Percentiles rank a stretch among this genome's conserved stretches.
phyloP scores from a whole-genome alignment of 2,888 invertebrate species.

The Cheilosia variabilis region DNA sequence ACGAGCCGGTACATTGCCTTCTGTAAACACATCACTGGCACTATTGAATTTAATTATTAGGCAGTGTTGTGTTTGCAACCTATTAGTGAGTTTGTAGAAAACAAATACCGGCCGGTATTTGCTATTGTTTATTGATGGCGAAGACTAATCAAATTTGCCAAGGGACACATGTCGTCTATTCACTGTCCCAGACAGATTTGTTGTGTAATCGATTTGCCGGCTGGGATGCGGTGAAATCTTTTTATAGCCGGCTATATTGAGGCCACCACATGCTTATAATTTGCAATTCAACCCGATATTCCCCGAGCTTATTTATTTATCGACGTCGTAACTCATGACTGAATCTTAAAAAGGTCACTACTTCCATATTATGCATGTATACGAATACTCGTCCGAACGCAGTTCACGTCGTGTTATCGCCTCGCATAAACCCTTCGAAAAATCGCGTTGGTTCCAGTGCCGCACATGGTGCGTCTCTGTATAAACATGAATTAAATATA shows the following conservation, averaged over 20 bases:
- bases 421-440: constrained; percentile 8
- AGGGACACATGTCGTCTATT: neutral
- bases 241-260: constrained; percentile 34
- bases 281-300: constrained; percentile 27
- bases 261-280: constrained; percentile 38
- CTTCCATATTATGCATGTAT: constrained; percentile 15
- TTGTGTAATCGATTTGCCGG: neutral
- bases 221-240: constrained; percentile 26
- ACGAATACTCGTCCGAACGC: neutral
- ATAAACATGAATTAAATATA: constrained; percentile 35
- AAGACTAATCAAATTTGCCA: constrained; percentile 1
- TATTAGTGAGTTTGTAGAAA: neutral
- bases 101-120: neutral
- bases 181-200: neutral
- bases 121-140: neutral
- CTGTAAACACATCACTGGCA: neutral
- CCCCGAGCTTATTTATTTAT: constrained; percentile 42
- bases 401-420: constrained; percentile 1
- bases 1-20: neutral
- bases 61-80: neutral
- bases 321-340: constrained; percentile 31
- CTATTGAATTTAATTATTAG: constrained; percentile 14
- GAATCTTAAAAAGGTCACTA: constrained; percentile 41
- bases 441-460: constrained; percentile 31
- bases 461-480: constrained; percentile 19